Evolutionary conservation across 1,140 invertebrate genomes (phyloP).

Genomic region (Choristoneura fumiferana): DNA sequence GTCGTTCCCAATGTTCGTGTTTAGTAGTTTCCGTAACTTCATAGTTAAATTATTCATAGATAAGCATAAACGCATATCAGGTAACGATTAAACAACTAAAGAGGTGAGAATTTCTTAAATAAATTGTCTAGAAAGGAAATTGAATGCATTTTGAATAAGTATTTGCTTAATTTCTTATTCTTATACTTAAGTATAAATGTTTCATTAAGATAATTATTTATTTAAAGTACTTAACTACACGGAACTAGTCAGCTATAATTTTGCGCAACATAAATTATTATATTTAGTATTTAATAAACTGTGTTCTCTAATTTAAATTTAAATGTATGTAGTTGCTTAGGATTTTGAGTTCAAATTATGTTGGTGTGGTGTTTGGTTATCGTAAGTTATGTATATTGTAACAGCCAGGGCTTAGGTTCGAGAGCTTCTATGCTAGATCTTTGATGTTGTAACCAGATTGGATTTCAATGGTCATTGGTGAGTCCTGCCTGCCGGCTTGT

Average conservation of each 20-base stretch:
- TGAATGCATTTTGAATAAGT: conserved; percentile 70
- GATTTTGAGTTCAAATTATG: conserved; percentile 71
- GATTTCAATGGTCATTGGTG: too few species aligned
- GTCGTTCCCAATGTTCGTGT: conserved; percentile 49
- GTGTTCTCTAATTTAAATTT: conserved; percentile 72
- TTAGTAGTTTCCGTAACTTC: conserved; percentile 58
- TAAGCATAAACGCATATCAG: conserved; percentile 55
- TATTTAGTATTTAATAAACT: conserved; percentile 69
- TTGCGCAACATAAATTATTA: conserved; percentile 74
- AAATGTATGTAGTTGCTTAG: conserved; percentile 56
- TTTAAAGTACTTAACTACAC: conserved; percentile 79
- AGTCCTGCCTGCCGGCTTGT: conserved; percentile 30
- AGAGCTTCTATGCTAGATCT: conserved; percentile 26
- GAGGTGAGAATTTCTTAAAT: conserved; percentile 36
- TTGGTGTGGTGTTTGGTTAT: conserved; percentile 76
- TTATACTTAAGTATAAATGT: conserved; percentile 72
- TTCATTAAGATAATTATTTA: conserved; percentile 73
- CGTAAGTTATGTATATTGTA: conserved; percentile 46
- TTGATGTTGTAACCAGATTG: neutral
- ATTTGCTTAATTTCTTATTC: conserved; percentile 61
- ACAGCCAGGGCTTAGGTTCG: neutral
- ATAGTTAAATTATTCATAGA: conserved; percentile 72
- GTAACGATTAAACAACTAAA: conserved; percentile 26
- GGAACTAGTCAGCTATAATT: conserved; percentile 78
- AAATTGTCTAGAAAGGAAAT: conserved; percentile 39